Evolutionary conservation across 2,888 invertebrate species (phyloP).

Genomic region (Drosophila falleni): DNA sequence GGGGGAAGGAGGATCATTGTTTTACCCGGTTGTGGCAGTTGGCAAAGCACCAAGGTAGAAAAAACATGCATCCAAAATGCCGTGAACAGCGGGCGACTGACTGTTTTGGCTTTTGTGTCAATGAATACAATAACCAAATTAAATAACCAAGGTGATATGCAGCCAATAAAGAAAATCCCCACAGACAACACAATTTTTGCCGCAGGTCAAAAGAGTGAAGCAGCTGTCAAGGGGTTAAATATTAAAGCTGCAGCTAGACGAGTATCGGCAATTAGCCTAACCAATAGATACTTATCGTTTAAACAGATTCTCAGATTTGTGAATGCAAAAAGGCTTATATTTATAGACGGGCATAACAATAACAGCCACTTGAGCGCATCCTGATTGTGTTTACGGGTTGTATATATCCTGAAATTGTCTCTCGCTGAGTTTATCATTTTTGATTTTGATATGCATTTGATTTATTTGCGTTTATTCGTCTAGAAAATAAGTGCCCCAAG

Average conservation of each 20-base stretch:
- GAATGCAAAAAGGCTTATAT: conserved; percentile 20
- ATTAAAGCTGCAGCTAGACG: conserved; percentile 15
- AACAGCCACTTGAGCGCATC: conserved; percentile 40
- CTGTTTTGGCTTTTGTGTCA: conserved; percentile 79
- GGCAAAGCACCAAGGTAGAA: conserved; percentile 65
- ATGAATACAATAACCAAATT: conserved; percentile 85
- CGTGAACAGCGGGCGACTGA: conserved; percentile 65
- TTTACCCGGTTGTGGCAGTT: conserved; percentile 63
- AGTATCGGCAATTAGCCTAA: conserved; percentile 64
- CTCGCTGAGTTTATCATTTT: conserved; percentile 46
- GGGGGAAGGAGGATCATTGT: conserved; percentile 20
- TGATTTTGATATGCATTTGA: conserved; percentile 66
- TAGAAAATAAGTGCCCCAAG: conserved; percentile 65
- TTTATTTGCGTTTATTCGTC: conserved; percentile 69
- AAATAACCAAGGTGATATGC: conserved; percentile 82
- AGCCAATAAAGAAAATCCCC: conserved; percentile 28
- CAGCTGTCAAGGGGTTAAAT: conserved; percentile 42
- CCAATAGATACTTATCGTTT: conserved; percentile 69
- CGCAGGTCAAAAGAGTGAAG: conserved; percentile 10
- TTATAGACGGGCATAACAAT: conserved; percentile 32
- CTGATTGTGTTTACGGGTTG: conserved; percentile 14
- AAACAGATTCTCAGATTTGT: too few relatives aligned
- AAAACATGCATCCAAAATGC: conserved; percentile 28
- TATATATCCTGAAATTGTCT: conserved; percentile 36
- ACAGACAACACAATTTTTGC: conserved; percentile 29